Conservation (phyloP, 2,888 invertebrate species). For the Platycheirus rosarum region DNA sequence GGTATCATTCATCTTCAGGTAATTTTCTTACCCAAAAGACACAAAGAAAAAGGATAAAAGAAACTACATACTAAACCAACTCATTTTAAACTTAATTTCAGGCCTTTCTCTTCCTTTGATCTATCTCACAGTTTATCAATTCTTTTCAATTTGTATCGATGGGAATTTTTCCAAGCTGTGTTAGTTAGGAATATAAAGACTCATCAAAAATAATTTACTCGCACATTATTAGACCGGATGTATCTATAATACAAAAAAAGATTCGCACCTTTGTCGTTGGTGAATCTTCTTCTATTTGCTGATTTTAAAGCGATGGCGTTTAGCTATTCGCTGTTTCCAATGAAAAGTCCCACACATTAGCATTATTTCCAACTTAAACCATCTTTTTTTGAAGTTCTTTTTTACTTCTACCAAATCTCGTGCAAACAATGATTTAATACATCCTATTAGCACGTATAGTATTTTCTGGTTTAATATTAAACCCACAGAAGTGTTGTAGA, state of each 20-base stretch:
- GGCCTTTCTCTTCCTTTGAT: conserved; percentile 48
- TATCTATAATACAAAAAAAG: conserved; percentile 21
- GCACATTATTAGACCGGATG: conserved; percentile 54
- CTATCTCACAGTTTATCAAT: conserved; percentile 19
- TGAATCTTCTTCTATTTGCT: conserved; percentile 9
- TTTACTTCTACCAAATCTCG: conserved; percentile 36
- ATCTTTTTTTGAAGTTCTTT: conserved; percentile 7
- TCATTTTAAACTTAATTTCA: conserved; percentile 36
- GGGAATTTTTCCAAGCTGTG: background rate
- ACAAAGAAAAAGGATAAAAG: conserved; percentile 5
- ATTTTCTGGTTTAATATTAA: background rate
- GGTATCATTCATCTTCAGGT: conserved; percentile 1
- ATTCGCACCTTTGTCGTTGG: conserved; percentile 47
- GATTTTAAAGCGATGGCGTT: conserved; percentile 45
- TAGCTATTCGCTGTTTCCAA: conserved; percentile 44
- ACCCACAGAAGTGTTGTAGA: conserved; percentile 17
- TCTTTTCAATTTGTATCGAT: conserved; percentile 13
- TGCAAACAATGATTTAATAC: conserved; percentile 61
- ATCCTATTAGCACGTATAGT: conserved; percentile 36
- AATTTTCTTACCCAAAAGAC: background rate
- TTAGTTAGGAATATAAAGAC: background rate
- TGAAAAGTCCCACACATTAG: conserved; percentile 52
- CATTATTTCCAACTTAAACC: conserved; percentile 4
- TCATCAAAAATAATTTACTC: conserved; percentile 25
- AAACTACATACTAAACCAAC: background rate